These are phyloP conservation scores for Dermolepida albohirtum DNA, from an alignment of 2,888 invertebrate species.

Conservation along the genomic window DNA sequence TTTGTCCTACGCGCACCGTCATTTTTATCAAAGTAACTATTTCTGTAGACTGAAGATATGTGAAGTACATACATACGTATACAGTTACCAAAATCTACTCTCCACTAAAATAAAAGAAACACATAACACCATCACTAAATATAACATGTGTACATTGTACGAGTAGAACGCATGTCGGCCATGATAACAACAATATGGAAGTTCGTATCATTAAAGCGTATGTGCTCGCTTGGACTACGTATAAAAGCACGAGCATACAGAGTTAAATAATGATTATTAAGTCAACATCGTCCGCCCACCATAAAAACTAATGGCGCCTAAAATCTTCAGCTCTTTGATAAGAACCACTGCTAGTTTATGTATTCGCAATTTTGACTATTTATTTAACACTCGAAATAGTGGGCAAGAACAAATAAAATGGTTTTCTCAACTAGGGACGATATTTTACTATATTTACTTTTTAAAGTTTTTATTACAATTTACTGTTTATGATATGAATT, in stretches of 20 bases:
- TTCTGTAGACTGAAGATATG: too few species aligned
- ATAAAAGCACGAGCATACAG: constrained; percentile 6
- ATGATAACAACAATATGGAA: too few species aligned
- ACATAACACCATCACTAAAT: not conserved
- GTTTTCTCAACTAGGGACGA: constrained; percentile 8
- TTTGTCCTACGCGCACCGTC: too few species aligned
- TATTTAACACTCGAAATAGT: constrained; percentile 18
- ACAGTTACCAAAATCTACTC: too few species aligned
- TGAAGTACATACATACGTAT: too few species aligned
- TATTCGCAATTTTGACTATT: constrained; percentile 35
- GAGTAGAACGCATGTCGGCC: too few species aligned
- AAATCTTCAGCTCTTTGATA: constrained; percentile 26
- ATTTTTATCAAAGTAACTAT: too few species aligned
- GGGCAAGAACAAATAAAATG: constrained; percentile 19
- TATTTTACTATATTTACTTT: constrained; percentile 14
- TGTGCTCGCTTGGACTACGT: too few species aligned
- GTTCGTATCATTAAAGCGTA: too few species aligned
- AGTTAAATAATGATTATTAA: constrained; percentile 23
- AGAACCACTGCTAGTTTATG: constrained; percentile 12
- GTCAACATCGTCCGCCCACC: constrained; percentile 31
- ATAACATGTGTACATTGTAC: not conserved
- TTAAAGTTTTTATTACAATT: constrained; percentile 16
- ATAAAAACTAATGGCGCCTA: constrained; percentile 34
- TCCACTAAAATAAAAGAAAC: not conserved
- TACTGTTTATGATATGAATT: constrained; percentile 1